These are phyloP conservation scores for Stegophylla sp. DNA, from an alignment of 2,888 invertebrate species.

Conservation along the genomic window DNA sequence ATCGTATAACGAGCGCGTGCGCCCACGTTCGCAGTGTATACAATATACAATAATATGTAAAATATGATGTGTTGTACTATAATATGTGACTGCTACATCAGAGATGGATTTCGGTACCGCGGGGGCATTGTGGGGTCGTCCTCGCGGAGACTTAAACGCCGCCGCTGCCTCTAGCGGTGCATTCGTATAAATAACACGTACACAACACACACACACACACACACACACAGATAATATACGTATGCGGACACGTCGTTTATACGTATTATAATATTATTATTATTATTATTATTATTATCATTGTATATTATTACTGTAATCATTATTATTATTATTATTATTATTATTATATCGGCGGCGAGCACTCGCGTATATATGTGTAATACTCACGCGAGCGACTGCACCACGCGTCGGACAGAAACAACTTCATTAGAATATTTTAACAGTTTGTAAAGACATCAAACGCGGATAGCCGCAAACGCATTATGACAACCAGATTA, in stretches of 20 bases:
- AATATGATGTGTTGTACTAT: background rate
- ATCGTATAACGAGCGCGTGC: background rate
- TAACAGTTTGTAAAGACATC: slow-evolving; percentile 59
- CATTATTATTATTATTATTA: slow-evolving; percentile 10
- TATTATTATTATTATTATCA: background rate
- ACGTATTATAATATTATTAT: background rate
- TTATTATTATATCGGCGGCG: slow-evolving; percentile 21
- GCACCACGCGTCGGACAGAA: slow-evolving; percentile 36
- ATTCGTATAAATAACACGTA: background rate
- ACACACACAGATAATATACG: background rate
- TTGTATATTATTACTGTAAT: slow-evolving; percentile 12
- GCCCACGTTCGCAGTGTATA: too few species aligned
- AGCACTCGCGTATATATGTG: slow-evolving; percentile 7
- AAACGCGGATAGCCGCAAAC: slow-evolving; percentile 59
- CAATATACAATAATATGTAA: background rate
- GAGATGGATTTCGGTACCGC: background rate
- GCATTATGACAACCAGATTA: slow-evolving; percentile 59
- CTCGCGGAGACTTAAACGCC: slow-evolving; percentile 47
- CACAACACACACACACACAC: background rate
- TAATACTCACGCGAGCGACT: background rate
- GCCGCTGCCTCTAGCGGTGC: background rate
- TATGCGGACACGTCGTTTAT: background rate
- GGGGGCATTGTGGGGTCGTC: slow-evolving; percentile 16
- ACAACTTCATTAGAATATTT: slow-evolving; percentile 59
- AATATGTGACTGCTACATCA: too few species aligned